Evolutionary conservation across 2,888 invertebrate genomes (phyloP).

Genomic region (Poecilus cupreus): DNA sequence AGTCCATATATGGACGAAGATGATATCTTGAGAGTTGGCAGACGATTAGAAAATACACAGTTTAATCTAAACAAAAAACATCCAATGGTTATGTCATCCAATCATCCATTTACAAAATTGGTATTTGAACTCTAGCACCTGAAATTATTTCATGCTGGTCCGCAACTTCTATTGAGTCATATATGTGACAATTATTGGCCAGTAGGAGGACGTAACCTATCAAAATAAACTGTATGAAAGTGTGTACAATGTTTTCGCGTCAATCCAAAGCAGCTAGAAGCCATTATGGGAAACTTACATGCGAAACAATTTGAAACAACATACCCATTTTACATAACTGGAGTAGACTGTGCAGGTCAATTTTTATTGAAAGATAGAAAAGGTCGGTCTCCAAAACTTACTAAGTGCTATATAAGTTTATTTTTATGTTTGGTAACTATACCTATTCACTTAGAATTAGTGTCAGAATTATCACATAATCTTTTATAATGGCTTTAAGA

Average conservation of each 20-base stretch:
- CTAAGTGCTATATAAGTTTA: conserved; percentile 52
- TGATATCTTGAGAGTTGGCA: too few species aligned
- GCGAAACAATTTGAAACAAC: conserved; percentile 61
- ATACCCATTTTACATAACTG: conserved; percentile 51
- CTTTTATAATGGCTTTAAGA: conserved; percentile 51
- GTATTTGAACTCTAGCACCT: not conserved
- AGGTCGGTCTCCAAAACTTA: conserved; percentile 52
- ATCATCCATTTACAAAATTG: not conserved
- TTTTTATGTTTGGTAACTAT: conserved; percentile 59
- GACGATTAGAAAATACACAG: too few species aligned
- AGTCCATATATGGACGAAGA: too few species aligned
- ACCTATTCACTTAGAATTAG: conserved; percentile 60
- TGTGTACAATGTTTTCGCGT: not conserved
- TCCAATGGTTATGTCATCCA: too few species aligned
- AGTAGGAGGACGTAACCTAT: not conserved
- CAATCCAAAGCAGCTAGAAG: not conserved
- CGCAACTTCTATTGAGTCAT: not conserved
- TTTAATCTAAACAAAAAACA: too few species aligned
- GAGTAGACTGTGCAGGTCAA: conserved; percentile 59
- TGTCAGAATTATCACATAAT: conserved; percentile 56
- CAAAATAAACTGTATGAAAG: not conserved
- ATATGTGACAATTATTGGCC: not conserved
- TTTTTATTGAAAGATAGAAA: conserved; percentile 59
- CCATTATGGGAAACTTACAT: conserved; percentile 28
- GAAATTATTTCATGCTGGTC: not conserved